Evolutionary conservation across 2,888 invertebrate genomes (phyloP).

Genomic region (Tenthredo distinguenda): DNA sequence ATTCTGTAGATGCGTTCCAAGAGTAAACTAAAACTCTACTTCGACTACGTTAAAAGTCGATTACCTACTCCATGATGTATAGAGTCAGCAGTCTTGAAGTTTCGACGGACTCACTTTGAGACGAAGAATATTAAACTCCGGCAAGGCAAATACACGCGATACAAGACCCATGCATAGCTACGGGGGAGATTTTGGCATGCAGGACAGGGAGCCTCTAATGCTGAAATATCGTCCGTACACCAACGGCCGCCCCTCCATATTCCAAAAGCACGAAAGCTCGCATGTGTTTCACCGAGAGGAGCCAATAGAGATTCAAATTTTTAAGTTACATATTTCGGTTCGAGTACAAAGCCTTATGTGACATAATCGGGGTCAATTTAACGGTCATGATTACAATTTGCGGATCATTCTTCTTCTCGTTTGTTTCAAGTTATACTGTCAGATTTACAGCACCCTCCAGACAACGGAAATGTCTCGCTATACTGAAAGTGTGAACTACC

Average conservation of each 20-base stretch:
- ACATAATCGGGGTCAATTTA: neutral
- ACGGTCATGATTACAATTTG: constrained; percentile 1
- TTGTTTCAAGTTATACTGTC: neutral
- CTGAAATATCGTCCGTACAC: constrained; percentile 65
- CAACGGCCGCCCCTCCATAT: constrained; percentile 39
- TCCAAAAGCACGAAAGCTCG: constrained; percentile 48
- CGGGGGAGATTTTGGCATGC: constrained; percentile 63
- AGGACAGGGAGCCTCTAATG: constrained; percentile 64
- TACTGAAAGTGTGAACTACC: neutral
- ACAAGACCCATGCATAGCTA: constrained; percentile 33
- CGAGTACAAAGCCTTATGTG: neutral
- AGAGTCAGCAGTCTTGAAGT: constrained; percentile 18
- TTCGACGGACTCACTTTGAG: constrained; percentile 24
- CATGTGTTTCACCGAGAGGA: constrained; percentile 16
- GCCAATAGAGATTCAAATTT: constrained; percentile 21
- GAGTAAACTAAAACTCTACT: neutral
- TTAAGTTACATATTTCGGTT: neutral
- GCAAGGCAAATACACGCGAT: constrained; percentile 43
- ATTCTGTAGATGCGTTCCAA: neutral
- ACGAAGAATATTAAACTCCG: constrained; percentile 41
- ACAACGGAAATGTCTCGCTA: neutral
- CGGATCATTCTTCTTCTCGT: neutral
- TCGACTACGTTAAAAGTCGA: constrained; percentile 16
- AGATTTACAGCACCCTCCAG: neutral
- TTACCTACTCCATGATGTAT: constrained; percentile 24